Evolutionary conservation across 2,113 vertebrate species (phyloP), one percentile per base, ranked within the genome.

Genomic region (Pteronura brasiliensis): DNA sequence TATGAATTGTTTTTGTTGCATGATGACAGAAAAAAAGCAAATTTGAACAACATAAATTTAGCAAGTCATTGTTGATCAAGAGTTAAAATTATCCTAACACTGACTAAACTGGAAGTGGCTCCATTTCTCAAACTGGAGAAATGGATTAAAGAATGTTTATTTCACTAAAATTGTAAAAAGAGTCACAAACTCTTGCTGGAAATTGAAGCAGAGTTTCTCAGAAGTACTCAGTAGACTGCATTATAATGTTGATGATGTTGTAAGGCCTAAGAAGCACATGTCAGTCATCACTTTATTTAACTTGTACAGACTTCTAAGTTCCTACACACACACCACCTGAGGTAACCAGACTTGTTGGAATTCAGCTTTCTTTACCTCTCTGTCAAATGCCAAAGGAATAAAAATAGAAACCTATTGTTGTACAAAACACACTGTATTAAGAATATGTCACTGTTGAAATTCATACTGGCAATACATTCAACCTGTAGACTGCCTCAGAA

Each of bases 351-450:
- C 52, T 96, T 84, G 25, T 44, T 85, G 23, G 59, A 81, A 85
- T 82, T 90, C 65, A 42, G 47, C 63, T 83, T 92, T 94, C 83
- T 97, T 93, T 93, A 88, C 71, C 49, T 96, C 80, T 92, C n/a
- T 85, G 39, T 82, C 88, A 85, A 95, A 92, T 92, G 49, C 72
- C 65, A 96, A 84, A 77, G 52, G 59, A 93, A 77, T 82, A 96
- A 90, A 97, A 88, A 72, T 67, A 93, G 93, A 82, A 88, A 23
- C 34, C 31, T 57, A 92, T 31, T 77, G 72, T 76, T 47, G 61
- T 71, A 67, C 49, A 81, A 86, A 84, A 69, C 34, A 81, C 57
- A 63, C 39, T 69, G 6, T 61, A 90, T 77, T 90, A 52, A 94
- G 92, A 96, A 44, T 92, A 79, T 59, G 52, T 69, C 88, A 44